These are phyloP conservation scores for Micoletzkya japonica DNA, from an alignment of 2,888 invertebrate genomes.

Conservation along the genomic window DNA sequence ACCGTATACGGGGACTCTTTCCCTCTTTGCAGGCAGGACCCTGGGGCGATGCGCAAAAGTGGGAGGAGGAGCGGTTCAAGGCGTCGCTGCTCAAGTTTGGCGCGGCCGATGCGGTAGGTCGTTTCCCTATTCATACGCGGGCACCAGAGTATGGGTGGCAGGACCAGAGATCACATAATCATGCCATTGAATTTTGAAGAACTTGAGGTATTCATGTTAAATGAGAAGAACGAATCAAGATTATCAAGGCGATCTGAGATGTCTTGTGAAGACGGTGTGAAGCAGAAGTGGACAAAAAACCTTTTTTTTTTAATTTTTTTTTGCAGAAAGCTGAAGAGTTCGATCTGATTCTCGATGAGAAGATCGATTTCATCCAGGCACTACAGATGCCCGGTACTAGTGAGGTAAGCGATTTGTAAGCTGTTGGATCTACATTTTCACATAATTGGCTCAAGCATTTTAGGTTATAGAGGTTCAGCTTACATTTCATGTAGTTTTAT, in stretches of 20 bases:
- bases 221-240: too few species aligned
- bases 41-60: slow-evolving; percentile 76
- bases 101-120: slow-evolving; percentile 77
- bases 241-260: too few species aligned
- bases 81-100: slow-evolving; percentile 86
- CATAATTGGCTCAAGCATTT: neutral
- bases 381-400: slow-evolving; percentile 68
- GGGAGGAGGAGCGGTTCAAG: slow-evolving; percentile 92
- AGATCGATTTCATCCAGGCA: slow-evolving; percentile 92
- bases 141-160: too few species aligned
- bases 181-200: too few species aligned
- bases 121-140: neutral
- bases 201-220: neutral
- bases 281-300: too few species aligned
- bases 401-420: too few species aligned
- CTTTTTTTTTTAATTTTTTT: too few species aligned
- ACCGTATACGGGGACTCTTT: too few species aligned
- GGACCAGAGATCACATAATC: too few species aligned
- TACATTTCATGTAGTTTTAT: neutral
- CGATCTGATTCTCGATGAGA: slow-evolving; percentile 86
- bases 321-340: slow-evolving; percentile 73
- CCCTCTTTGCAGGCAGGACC: slow-evolving; percentile 53
- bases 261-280: too few species aligned
- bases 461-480: neutral
- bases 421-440: neutral